Evolutionary conservation across 2,113 vertebrate genomes (phyloP), one percentile per base, ranked within the genome.

Genomic region (Phaethon lepturus): DNA sequence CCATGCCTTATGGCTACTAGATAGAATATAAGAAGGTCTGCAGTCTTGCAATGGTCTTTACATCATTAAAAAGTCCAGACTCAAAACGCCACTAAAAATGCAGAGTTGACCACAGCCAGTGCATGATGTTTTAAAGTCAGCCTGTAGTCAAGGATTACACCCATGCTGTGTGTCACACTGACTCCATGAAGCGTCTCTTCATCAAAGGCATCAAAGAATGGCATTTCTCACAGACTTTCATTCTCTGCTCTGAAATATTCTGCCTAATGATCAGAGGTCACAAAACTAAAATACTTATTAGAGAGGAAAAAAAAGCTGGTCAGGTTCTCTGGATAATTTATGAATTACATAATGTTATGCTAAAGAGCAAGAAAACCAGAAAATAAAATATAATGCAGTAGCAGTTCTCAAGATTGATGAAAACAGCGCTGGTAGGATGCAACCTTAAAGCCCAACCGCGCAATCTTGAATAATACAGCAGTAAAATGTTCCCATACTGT

Each of bases 211-310:
- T 81, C 83, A 93, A 90, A 90, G 58, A 83, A 59, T 13, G 35
- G 85, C 74, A 93, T 95, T 95, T 92, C 45, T 93, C 59, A 86
- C 33, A 40, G 35, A 69, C 69, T 23, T 77, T 38, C 60, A 66
- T 92, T 92, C 58, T 67, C n/a, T 47, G 74, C 87, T 86, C 74
- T 94, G 35, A 90, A 92, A 95, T 90, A 95, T 38, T 73, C 88
- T 90, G 66, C 66, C 77, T 88, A 81, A 90, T n/a, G 66, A 90
- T 68, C 62, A 86, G 78, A 91, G 77, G 71, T 82, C 86, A 94
- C 45, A 45, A 86, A 88, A 82, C 24, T 79, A 88, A 78, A 94
- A 94, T 26, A 69, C 17, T 86, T 83, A 68, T 6, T 44, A 86
- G 6, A 90, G 26, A 58, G 76, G 82, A 96, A 87, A 73, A 47